phyloP scores from a whole-genome alignment of 1,140 invertebrate genomes.

The Contarinia nasturtii region DNA sequence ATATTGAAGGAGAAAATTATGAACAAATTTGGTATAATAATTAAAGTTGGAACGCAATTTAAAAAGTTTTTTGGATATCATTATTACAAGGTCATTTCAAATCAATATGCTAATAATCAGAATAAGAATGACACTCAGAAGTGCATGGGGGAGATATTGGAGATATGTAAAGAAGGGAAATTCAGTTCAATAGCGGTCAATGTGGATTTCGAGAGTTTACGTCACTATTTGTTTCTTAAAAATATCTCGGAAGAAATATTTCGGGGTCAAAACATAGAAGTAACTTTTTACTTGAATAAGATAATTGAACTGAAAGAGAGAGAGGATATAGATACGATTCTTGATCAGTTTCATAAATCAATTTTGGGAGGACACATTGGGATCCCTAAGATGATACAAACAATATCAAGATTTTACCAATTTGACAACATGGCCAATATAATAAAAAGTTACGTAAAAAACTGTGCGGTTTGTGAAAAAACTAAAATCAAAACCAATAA shows the following conservation, averaged over 20 bases:
- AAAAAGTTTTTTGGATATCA: too few relatives aligned
- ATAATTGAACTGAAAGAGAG: background rate
- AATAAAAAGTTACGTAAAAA: slow-evolving; percentile 6
- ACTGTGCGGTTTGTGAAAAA: slow-evolving; percentile 9
- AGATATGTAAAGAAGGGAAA: too few relatives aligned
- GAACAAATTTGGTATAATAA: too few relatives aligned
- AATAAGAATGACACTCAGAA: too few relatives aligned
- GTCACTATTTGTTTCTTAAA: background rate
- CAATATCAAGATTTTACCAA: background rate
- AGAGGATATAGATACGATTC: background rate
- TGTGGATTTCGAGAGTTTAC: background rate
- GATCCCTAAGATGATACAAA: background rate
- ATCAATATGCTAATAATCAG: too few relatives aligned
- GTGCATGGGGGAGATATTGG: too few relatives aligned
- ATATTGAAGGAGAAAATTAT: too few relatives aligned
- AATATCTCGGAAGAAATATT: background rate
- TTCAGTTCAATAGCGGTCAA: background rate
- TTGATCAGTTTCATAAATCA: background rate
- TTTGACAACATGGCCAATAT: slow-evolving; percentile 2
- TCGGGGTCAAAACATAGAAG: background rate
- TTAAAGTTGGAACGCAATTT: too few relatives aligned
- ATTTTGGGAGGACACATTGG: background rate
- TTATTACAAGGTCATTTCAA: too few relatives aligned
- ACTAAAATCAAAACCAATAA: slow-evolving; percentile 7
- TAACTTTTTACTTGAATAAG: background rate